A percentile compares a stretch with the other conserved stretches of the same genome.
phyloP scores from a whole-genome alignment of 2,888 invertebrate genomes.

The Hydroisotoma schaefferi region DNA sequence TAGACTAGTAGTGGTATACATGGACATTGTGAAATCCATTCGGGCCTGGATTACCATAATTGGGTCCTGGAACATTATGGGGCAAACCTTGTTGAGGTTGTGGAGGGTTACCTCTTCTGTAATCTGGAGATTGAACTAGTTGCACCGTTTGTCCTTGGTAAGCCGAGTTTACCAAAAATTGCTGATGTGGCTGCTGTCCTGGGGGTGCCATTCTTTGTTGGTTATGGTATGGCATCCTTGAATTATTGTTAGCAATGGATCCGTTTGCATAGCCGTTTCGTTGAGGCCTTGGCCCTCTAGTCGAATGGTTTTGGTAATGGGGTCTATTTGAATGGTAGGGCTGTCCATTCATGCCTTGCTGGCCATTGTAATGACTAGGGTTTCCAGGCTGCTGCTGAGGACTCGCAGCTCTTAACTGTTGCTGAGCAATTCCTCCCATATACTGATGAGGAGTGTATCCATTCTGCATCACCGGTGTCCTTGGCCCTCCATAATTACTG shows the following conservation, averaged over 20 bases:
- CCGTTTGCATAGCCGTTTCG: constrained; percentile 39
- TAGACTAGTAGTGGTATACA: constrained; percentile 47
- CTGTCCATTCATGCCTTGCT: constrained; percentile 13
- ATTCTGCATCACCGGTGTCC: background rate
- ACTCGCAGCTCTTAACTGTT: constrained; percentile 6
- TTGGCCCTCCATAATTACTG: constrained; percentile 1
- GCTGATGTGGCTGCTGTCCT: constrained; percentile 39
- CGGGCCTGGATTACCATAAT: constrained; percentile 23
- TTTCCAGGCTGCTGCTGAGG: constrained; percentile 6
- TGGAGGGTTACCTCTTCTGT: constrained; percentile 36
- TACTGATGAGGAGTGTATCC: constrained; percentile 9
- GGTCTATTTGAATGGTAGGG: background rate
- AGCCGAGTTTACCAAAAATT: constrained; percentile 32
- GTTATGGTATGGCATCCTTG: constrained; percentile 40
- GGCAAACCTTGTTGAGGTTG: constrained; percentile 23
- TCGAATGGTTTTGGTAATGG: constrained; percentile 8
- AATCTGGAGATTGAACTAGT: constrained; percentile 34
- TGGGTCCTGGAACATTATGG: constrained; percentile 14
- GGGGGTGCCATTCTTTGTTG: constrained; percentile 34
- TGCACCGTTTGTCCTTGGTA: constrained; percentile 38
- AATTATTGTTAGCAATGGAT: constrained; percentile 42
- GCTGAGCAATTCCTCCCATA: background rate
- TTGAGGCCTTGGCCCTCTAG: constrained; percentile 34
- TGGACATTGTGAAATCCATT: constrained; percentile 48
- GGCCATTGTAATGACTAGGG: constrained; percentile 13